Evolutionary conservation across 2,888 invertebrate species (phyloP).

Genomic region (Torymus auratus): DNA sequence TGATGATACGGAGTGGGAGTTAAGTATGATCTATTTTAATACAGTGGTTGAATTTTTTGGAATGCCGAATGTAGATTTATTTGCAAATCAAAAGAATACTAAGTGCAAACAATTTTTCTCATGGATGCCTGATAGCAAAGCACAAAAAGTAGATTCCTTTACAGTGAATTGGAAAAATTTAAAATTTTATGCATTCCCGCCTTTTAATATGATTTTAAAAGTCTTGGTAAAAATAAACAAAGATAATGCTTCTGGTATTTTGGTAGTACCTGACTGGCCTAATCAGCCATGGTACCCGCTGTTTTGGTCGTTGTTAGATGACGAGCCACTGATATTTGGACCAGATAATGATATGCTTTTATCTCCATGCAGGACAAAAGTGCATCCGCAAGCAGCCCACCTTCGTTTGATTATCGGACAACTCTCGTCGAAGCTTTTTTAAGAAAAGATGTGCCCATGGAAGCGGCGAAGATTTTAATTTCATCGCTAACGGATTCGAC

Average conservation of each 20-base stretch:
- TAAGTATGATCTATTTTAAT: constrained; percentile 36
- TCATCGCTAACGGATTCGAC: no score
- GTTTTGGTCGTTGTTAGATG: constrained; percentile 1
- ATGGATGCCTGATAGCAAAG: background rate
- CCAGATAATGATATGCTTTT: no score
- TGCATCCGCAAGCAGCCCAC: no score
- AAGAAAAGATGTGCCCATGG: no score
- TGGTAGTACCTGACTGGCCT: constrained; percentile 64
- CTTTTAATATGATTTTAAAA: constrained; percentile 38
- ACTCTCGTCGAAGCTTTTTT: no score
- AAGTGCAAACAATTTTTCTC: background rate
- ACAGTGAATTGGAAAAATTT: background rate
- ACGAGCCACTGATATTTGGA: no score
- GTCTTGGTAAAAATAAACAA: constrained; percentile 26
- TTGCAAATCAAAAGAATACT: constrained; percentile 22
- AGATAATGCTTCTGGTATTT: constrained; percentile 63
- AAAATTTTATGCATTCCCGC: constrained; percentile 48
- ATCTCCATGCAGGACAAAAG: no score
- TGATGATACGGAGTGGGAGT: constrained; percentile 58
- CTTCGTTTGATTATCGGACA: no score
- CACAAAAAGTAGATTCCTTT: background rate
- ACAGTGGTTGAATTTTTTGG: constrained; percentile 45
- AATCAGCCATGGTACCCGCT: constrained; percentile 64
- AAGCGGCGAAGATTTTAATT: no score
- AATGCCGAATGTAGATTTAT: constrained; percentile 51